Evolutionary conservation across 2,113 vertebrate species (phyloP).

Genomic region (Romanogobio albipinnatus): DNA sequence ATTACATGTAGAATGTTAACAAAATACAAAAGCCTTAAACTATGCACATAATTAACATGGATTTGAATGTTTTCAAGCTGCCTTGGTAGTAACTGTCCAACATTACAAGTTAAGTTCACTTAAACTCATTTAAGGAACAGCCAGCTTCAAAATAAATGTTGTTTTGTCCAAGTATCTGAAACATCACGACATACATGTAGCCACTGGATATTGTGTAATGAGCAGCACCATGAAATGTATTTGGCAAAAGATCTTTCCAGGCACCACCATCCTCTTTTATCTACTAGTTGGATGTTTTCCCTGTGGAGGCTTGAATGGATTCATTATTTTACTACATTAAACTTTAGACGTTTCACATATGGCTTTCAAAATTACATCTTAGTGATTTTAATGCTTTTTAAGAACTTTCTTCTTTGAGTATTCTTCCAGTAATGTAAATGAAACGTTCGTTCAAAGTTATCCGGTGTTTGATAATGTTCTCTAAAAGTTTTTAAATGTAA

Average conservation of each 20-base stretch:
- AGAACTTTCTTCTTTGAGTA: too few species aligned
- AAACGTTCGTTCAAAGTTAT: too few species aligned
- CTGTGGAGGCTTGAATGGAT: background rate
- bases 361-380: background rate
- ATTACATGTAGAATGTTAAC: background rate
- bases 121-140: background rate
- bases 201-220: background rate
- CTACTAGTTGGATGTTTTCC: background rate
- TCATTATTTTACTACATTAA: background rate
- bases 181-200: background rate
- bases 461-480: too few species aligned
- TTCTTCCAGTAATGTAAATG: too few species aligned
- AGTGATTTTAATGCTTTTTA: too few species aligned
- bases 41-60: background rate
- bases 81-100: background rate
- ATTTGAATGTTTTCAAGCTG: background rate
- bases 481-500: too few species aligned
- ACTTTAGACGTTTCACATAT: background rate
- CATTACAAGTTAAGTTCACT: background rate
- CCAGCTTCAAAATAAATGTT: background rate
- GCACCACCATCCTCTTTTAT: slow-evolving; percentile 15
- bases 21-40: background rate
- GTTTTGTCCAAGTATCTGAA: background rate
- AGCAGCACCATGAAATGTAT: slow-evolving; percentile 22
- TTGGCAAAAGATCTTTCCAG: slow-evolving; percentile 22